Percentiles rank a stretch among this genome's conserved stretches.
phyloP scores from a whole-genome alignment of 2,888 invertebrate species.

The Exephanes ischioxanthus region DNA sequence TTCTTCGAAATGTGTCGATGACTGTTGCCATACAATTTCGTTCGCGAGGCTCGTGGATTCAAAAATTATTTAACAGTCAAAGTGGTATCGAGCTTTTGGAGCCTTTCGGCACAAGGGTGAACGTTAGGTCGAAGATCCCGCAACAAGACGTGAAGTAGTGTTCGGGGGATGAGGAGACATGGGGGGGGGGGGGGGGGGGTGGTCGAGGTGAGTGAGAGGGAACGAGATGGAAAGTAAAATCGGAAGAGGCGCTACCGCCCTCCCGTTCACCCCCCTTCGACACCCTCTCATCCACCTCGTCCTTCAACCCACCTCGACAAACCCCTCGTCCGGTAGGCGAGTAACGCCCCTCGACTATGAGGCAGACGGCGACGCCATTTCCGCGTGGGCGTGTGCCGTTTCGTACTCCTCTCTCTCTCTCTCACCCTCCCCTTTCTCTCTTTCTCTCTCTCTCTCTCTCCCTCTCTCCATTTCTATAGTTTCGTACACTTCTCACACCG shows the following conservation, averaged over 20 bases:
- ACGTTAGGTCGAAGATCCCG: conserved; percentile 37
- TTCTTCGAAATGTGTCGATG: neutral
- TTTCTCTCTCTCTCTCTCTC: neutral
- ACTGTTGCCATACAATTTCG: conserved; percentile 37
- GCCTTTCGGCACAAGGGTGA: neutral
- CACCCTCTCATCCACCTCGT: conserved; percentile 39
- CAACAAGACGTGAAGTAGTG: neutral
- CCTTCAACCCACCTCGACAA: conserved; percentile 57
- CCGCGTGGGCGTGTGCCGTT: conserved; percentile 81
- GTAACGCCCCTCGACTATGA: conserved; percentile 68
- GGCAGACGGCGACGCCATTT: conserved; percentile 81
- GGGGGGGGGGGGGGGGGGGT: conserved; percentile 2
- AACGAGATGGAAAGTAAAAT: conserved; percentile 54
- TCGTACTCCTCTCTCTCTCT: conserved; percentile 13
- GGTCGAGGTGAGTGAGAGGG: conserved; percentile 16
- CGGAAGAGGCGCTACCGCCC: conserved; percentile 49
- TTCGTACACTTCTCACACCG: conserved; percentile 22
- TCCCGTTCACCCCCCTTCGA: conserved; percentile 47
- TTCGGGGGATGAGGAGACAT: neutral
- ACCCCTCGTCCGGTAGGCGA: conserved; percentile 55
- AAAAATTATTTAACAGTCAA: conserved; percentile 42
- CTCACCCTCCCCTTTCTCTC: neutral
- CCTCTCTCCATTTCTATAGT: conserved; percentile 17
- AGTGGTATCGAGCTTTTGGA: conserved; percentile 11
- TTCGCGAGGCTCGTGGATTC: conserved; percentile 66